phyloP scores from a whole-genome alignment of 2,797 vertebrate genomes.

The Acanthurus lineatus region DNA sequence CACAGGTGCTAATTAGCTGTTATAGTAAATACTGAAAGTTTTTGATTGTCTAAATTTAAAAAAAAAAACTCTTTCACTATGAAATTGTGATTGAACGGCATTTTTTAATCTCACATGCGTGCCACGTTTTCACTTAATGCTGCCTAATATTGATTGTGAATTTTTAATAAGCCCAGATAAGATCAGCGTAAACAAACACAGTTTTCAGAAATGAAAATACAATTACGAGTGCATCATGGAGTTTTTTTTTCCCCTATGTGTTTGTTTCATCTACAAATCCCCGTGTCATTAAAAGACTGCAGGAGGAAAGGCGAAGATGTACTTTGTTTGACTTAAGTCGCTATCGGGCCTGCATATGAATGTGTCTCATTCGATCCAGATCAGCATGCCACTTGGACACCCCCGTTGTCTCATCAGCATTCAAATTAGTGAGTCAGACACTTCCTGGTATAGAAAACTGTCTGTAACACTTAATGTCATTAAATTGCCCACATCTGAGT shows the following conservation, averaged over 20 bases:
- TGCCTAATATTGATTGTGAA: conserved; percentile 61
- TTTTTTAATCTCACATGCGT: conserved; percentile 16
- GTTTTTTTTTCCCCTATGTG: conserved; percentile 47
- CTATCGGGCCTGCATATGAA: conserved; percentile 77
- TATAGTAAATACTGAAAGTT: not conserved
- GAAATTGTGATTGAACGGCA: conserved; percentile 7
- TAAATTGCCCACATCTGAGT: conserved; percentile 41
- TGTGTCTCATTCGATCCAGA: conserved; percentile 69
- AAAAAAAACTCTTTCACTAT: not conserved
- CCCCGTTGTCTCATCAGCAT: conserved; percentile 76
- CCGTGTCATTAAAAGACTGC: conserved; percentile 74
- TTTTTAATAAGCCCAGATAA: conserved; percentile 71
- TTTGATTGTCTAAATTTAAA: not conserved
- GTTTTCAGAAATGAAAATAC: conserved; percentile 70
- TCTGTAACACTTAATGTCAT: conserved; percentile 72
- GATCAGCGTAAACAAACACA: conserved; percentile 65
- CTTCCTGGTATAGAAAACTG: conserved; percentile 71
- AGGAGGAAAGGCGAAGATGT: conserved; percentile 59
- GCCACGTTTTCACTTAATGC: conserved; percentile 39
- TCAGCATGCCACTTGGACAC: conserved; percentile 70
- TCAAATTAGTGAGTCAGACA: conserved; percentile 70
- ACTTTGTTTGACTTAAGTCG: conserved; percentile 77
- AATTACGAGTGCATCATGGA: conserved; percentile 72
- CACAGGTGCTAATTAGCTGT: not conserved
- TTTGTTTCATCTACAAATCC: conserved; percentile 78